A percentile compares a stretch with the other conserved stretches of the same genome.
These are phyloP conservation scores for Anguilla marmorata DNA, from an alignment of 2,797 vertebrate species.

Conservation along the genomic window DNA sequence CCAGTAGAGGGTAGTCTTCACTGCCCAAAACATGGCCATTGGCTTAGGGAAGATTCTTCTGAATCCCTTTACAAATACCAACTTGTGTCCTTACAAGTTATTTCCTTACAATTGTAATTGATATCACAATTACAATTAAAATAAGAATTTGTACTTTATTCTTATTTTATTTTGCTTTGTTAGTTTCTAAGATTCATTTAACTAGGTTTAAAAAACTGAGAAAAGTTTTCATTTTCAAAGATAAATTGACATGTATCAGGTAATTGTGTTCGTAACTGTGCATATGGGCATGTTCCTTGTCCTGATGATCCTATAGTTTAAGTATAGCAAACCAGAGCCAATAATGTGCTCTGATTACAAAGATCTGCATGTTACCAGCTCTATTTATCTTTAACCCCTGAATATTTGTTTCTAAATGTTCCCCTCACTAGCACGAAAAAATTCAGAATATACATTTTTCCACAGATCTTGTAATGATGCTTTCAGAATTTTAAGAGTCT, in stretches of 20 bases:
- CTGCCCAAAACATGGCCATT: slow-evolving; percentile 11
- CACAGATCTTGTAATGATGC: not conserved
- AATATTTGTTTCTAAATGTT: slow-evolving; percentile 9
- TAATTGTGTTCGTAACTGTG: not conserved
- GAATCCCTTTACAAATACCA: not conserved
- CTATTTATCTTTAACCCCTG: not conserved
- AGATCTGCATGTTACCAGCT: not conserved
- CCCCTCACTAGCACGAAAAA: not conserved
- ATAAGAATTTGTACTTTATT: not conserved
- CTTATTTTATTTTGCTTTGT: not conserved
- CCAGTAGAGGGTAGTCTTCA: slow-evolving; percentile 22
- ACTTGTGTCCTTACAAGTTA: not conserved
- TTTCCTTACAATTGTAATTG: not conserved
- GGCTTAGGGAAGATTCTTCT: not conserved
- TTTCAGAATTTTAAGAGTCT: not conserved
- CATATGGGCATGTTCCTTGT: not conserved
- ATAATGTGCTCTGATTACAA: slow-evolving; percentile 13
- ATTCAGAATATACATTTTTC: slow-evolving; percentile 8
- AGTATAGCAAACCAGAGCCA: not conserved
- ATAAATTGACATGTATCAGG: not conserved
- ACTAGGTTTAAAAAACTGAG: not conserved
- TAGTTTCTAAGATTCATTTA: not conserved
- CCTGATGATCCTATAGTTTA: not conserved
- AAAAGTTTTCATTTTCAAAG: not conserved
- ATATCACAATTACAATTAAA: not conserved